Base-by-base conservation (phyloP, 2,797 vertebrate species). In the Paedocypris micromegethes region DNA sequence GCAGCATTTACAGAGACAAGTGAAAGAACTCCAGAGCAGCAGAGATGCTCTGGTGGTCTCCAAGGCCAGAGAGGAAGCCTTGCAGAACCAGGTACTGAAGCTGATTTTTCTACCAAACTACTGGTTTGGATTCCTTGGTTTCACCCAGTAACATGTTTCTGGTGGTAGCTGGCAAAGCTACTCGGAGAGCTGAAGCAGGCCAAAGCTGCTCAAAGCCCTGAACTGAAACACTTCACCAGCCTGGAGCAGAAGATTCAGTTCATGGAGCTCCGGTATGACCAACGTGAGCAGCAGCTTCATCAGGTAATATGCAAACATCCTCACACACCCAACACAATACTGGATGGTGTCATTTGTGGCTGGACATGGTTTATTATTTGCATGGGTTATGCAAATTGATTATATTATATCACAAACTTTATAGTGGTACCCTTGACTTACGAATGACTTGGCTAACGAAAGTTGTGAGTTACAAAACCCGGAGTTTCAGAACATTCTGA, bases 121-220 rank as follows among this genome's bases (percentile, higher is more conserved):
- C 6, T 47, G 0, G 46, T 62, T 66, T 5, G 40, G 6, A 6
- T 39, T 39, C 39, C 43, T 47, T 49, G 42, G 56, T 45, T 6
- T 50, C 38, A 50, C 46, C 9, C 37, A 49, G 40, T 5, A 23
- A 23, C 39, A 40, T 63, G 9, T 55, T 40, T 63, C 3, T 53
- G 39, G 53, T 37, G 63, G 9, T 8, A 98, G 96, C 79, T 98
- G 53, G 83, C 86, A 60, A 92, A 88, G 76, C 84, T 98, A 69
- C 81, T 96, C 58, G 87, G 89, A 80, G 94, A 98, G 74, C 79
- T 98, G 65, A 89, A 86, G 79, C 90, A 92, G 61, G 93, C 94
- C 9, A 94, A 89, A 85, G 92, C 96, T 61, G 84, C 79, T 65
- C 92, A 96, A 74, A 93, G 85, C 63, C 93, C 94, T 2, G 91